Evolutionary conservation across 2,888 invertebrate species (phyloP).

Genomic region (Ceramica pisi): DNA sequence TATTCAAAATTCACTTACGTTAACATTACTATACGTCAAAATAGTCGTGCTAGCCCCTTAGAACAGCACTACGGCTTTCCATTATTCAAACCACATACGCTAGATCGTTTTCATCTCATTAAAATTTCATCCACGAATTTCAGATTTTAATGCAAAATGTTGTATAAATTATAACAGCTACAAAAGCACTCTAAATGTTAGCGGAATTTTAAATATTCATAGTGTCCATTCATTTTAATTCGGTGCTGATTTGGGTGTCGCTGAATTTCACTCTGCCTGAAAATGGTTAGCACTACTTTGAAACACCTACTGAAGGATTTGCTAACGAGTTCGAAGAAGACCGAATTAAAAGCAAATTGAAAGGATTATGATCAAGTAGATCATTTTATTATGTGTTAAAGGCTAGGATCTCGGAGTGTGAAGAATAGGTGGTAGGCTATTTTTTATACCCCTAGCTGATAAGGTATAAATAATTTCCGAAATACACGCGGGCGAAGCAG

Average conservation of each 20-base stretch:
- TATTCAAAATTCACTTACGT: too few relatives aligned
- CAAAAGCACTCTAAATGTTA: slow-evolving; percentile 24
- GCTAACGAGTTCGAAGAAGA: too few relatives aligned
- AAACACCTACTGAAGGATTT: background rate
- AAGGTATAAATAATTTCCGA: too few relatives aligned
- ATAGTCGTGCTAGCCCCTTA: too few relatives aligned
- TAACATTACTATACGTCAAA: too few relatives aligned
- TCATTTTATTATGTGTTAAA: too few relatives aligned
- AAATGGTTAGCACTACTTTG: background rate
- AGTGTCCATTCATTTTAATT: slow-evolving; percentile 8
- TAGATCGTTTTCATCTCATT: slow-evolving; percentile 16
- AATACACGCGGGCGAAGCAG: too few relatives aligned
- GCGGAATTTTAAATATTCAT: slow-evolving; percentile 47
- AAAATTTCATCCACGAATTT: slow-evolving; percentile 41
- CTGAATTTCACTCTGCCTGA: background rate
- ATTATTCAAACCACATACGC: background rate
- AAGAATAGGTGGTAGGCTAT: too few relatives aligned
- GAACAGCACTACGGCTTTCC: background rate
- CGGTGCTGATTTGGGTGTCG: background rate
- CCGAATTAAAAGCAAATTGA: too few relatives aligned
- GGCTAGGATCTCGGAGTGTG: too few relatives aligned
- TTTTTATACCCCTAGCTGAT: too few relatives aligned
- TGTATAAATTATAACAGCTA: slow-evolving; percentile 35
- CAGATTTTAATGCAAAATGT: slow-evolving; percentile 47
- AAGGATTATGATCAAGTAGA: too few relatives aligned